Percentiles rank a stretch among this genome's conserved stretches.
Evolutionary conservation across 2,888 invertebrate genomes (phyloP).

Genomic region (Patella pellucida): DNA sequence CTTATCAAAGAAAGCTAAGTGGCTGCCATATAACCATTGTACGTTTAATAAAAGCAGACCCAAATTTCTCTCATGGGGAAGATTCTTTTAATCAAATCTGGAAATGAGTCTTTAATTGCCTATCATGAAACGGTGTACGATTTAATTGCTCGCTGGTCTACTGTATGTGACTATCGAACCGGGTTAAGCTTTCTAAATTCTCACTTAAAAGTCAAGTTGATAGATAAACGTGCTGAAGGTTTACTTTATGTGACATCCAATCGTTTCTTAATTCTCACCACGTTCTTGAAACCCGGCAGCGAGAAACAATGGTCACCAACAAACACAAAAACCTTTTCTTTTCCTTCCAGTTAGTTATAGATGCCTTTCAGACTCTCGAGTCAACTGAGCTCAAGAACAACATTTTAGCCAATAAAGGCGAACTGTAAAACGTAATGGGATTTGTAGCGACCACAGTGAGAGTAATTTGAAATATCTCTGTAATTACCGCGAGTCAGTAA

Average conservation of each 20-base stretch:
- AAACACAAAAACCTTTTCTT: neutral
- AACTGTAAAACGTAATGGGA: neutral
- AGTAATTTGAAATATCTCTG: neutral
- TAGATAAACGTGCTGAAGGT: neutral
- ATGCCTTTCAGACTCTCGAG: neutral
- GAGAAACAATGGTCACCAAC: neutral
- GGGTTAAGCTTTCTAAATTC: slow-evolving; percentile 5
- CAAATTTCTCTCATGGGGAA: neutral
- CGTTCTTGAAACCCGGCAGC: neutral
- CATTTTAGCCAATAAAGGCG: slow-evolving; percentile 5
- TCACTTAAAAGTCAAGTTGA: slow-evolving; percentile 3
- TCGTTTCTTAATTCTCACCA: slow-evolving; percentile 1
- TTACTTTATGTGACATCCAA: slow-evolving; percentile 8
- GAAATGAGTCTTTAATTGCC: slow-evolving; percentile 11
- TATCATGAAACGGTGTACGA: slow-evolving; percentile 2
- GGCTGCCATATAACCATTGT: too few relatives aligned
- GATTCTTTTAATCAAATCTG: slow-evolving; percentile 8
- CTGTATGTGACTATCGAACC: neutral
- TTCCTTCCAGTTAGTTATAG: neutral
- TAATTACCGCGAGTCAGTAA: slow-evolving; percentile 5
- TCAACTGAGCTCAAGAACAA: neutral
- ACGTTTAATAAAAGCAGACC: neutral
- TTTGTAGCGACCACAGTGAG: slow-evolving; percentile 2
- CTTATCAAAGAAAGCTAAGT: too few relatives aligned
- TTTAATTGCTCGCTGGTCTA: neutral